Evolutionary conservation across 2,888 invertebrate species (phyloP), one percentile per base, ranked within the genome.

Genomic region (Uropetala carovei): DNA sequence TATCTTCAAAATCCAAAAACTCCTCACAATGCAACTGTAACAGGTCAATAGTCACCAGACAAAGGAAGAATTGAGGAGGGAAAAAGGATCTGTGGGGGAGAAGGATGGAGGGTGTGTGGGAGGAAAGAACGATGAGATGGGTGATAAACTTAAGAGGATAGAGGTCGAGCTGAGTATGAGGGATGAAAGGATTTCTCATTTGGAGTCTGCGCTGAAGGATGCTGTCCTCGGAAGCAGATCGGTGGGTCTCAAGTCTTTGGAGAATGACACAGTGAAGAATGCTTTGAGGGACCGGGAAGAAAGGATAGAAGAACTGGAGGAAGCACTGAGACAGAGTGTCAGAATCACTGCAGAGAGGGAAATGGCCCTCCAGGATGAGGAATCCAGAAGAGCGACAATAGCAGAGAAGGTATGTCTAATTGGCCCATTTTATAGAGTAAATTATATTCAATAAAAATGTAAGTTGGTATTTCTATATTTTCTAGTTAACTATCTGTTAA

Each of bases 251-350:
- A 43, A 43, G 43, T 43, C 43, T 43, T 43, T 43, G 82, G 94
- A 96, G 93, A 95, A 96, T 9, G 95, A 96, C 10, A 95, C 96
- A 94, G 92, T 92, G 86, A 89, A 64, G 43, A 64, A 43, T 59
- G 43, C 43, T 16, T 64, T 89, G 89, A 93, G 96, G 93, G 93
- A 95, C 93, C 97, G 97, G 95, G 96, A 96, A 92, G 96, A 96
- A 93, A 96, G 97, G 93, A 97, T 98, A 92, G 96, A 96, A 94
- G 98, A 98, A 94, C 95, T 99, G 93, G 98, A 98, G 94, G 97
- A 98, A 93, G 98, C 98, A 30, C 95, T 99, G 93, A 96, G 98
- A 93, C 98, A 98, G 95, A 98, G 98, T 93, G 97, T 97, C 92
- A 94, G 96, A 94, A 96, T 97, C 94, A 96, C 97, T n/a, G 96